These are phyloP conservation scores for Liolophura sinensis DNA, from an alignment of 1,140 invertebrate species.

Conservation along the genomic window DNA sequence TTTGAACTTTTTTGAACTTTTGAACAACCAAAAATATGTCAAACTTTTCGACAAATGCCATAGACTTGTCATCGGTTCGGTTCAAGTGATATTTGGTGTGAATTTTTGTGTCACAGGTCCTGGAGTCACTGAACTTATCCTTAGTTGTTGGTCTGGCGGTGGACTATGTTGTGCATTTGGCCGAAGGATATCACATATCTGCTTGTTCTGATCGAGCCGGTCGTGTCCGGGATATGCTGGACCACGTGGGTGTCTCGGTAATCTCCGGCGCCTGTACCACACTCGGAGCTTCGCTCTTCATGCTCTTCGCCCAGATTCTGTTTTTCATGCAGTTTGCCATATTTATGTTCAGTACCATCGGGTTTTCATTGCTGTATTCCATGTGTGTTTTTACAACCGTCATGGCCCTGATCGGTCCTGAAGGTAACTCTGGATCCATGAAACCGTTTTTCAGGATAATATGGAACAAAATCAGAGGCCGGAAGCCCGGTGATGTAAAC, in stretches of 20 bases:
- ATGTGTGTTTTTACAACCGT: slow-evolving; percentile 35
- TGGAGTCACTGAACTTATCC: slow-evolving; percentile 47
- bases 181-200: slow-evolving; percentile 41
- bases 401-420: slow-evolving; percentile 38
- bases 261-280: slow-evolving; percentile 45
- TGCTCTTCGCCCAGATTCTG: slow-evolving; percentile 38
- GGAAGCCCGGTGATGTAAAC: background rate
- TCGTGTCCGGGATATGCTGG: slow-evolving; percentile 34
- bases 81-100: background rate
- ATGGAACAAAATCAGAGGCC: slow-evolving; percentile 7
- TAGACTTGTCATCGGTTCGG: slow-evolving; percentile 10
- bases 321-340: slow-evolving; percentile 47
- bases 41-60: slow-evolving; percentile 2
- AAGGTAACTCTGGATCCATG: slow-evolving; percentile 30
- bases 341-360: slow-evolving; percentile 48
- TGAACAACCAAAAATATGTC: background rate
- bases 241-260: slow-evolving; percentile 39
- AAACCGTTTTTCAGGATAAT: slow-evolving; percentile 13
- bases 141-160: slow-evolving; percentile 47
- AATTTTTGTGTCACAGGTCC: slow-evolving; percentile 34
- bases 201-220: slow-evolving; percentile 20
- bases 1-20: background rate
- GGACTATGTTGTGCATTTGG: slow-evolving; percentile 50
- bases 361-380: slow-evolving; percentile 44
- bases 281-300: slow-evolving; percentile 40